Evolutionary conservation across 2,888 invertebrate genomes (phyloP).

Genomic region (Metacarcinus magister): DNA sequence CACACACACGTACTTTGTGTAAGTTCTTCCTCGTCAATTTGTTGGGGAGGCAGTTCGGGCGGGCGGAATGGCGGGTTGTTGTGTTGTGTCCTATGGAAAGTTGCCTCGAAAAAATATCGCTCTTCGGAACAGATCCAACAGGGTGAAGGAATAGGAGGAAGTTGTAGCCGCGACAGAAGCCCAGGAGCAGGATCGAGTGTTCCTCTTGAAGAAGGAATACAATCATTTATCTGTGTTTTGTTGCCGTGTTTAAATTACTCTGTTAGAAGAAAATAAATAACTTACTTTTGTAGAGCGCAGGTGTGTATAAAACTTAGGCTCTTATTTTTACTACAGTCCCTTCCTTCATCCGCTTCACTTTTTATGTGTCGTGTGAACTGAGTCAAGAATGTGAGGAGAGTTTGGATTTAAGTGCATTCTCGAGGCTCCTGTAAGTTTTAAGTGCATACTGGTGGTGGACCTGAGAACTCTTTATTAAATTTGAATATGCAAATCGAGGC

Average conservation of each 20-base stretch:
- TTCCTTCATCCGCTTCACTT: neutral
- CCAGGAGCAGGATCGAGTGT: too few species aligned
- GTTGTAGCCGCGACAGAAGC: neutral
- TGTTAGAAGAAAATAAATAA: too few species aligned
- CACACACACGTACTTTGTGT: slow-evolving; percentile 3
- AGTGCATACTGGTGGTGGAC: slow-evolving; percentile 20
- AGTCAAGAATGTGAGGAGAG: slow-evolving; percentile 13
- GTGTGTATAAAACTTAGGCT: neutral
- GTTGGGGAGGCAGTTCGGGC: neutral
- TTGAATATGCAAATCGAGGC: slow-evolving; percentile 29
- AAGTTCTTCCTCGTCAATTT: slow-evolving; percentile 1
- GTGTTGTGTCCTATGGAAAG: neutral
- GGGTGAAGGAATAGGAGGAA: neutral
- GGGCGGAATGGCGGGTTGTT: neutral
- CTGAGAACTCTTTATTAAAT: slow-evolving; percentile 39
- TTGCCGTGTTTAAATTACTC: too few species aligned
- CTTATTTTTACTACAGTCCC: neutral
- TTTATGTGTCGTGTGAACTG: neutral
- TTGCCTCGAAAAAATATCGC: neutral
- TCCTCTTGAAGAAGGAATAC: too few species aligned
- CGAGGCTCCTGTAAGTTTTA: slow-evolving; percentile 31
- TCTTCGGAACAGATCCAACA: neutral
- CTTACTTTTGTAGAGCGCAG: neutral
- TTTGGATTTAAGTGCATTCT: slow-evolving; percentile 26
- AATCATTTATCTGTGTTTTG: too few species aligned